A percentile compares a stretch with the other conserved stretches of the same genome.
Evolutionary conservation across 2,797 vertebrate species (phyloP).

Genomic region (Triplophysa yarkandensis): DNA sequence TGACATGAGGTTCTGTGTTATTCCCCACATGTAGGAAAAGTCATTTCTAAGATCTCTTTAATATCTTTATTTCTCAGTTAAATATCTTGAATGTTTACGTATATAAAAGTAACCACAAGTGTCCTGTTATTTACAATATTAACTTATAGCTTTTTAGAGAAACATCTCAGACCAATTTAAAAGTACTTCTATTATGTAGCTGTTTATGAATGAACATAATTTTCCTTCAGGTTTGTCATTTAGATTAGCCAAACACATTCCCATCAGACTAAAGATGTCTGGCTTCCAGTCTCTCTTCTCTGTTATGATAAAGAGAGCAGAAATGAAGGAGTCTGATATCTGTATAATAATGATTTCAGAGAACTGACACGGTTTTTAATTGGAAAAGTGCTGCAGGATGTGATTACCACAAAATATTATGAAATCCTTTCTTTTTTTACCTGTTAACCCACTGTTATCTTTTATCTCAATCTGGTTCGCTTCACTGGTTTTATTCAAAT

Average conservation of each 20-base stretch:
- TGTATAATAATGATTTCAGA: constrained; percentile 52
- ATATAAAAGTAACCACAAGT: background rate
- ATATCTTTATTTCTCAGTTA: background rate
- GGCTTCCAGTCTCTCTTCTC: background rate
- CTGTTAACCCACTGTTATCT: constrained; percentile 14
- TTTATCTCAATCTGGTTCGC: constrained; percentile 20
- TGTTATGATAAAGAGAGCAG: background rate
- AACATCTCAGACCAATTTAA: background rate
- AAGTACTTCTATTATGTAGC: background rate
- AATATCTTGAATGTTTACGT: background rate
- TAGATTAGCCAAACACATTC: constrained; percentile 16
- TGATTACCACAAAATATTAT: constrained; percentile 23
- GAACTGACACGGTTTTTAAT: constrained; percentile 55
- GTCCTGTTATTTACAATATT: background rate
- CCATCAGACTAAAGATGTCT: background rate
- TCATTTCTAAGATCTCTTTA: background rate
- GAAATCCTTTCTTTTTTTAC: constrained; percentile 2
- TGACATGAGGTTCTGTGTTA: constrained; percentile 1
- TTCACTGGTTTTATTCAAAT: constrained; percentile 17
- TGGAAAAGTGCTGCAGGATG: constrained; percentile 47
- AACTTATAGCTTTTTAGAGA: background rate
- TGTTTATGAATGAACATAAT: background rate
- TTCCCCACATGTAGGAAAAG: background rate
- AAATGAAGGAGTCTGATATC: constrained; percentile 33
- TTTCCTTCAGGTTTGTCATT: background rate